Base-by-base conservation (phyloP, 2,113 vertebrate species). In the Noctilio leporinus region DNA sequence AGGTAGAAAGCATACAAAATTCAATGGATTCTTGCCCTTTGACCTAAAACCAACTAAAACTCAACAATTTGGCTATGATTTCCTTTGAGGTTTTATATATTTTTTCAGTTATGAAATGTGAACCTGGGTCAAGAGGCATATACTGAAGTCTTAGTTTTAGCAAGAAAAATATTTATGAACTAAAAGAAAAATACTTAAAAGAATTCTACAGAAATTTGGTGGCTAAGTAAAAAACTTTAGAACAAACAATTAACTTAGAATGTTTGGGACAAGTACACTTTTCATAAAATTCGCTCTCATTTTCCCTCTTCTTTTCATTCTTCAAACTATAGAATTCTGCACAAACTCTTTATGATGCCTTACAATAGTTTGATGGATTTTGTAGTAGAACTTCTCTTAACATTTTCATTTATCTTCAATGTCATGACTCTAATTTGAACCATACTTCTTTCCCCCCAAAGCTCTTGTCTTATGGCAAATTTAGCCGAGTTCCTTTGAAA, bases 11-110 rank as follows among this genome's bases (percentile, higher is more conserved):
- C 84, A 84, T 38, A 51, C 82, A 91, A 91, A 93, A 92, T 49
- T 81, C 1, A 2, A 55, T 88, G 86, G 6, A 91, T 69, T 94
- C 51, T 75, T 89, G 78, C 65, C 57, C 77, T 93, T 55, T 80
- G 77, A 96, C 83, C 83, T 88, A 96, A 95, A 83, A 96, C 86
- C 53, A 95, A 65, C 38, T 82, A 86, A 90, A 95, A 80, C 67
- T 62, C 70, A 84, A 76, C 65, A 89, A 91, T 85, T 91, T 95
- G 59, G 67, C 78, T 89, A 73, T 85, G 88, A 64, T 85, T 91
- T 91, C 47, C 62, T 96, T 88, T 55, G 84, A 93, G 72, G 35
- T 95, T 94, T 84, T 90, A 59, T 30, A 51, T 91, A 87, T 84
- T 70, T 75, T 95, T 81, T 88, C 24, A 76, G 45, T 51, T 85